Evolutionary conservation across 1,140 invertebrate species (phyloP).

Genomic region (Thaumatotibia leucotreta): DNA sequence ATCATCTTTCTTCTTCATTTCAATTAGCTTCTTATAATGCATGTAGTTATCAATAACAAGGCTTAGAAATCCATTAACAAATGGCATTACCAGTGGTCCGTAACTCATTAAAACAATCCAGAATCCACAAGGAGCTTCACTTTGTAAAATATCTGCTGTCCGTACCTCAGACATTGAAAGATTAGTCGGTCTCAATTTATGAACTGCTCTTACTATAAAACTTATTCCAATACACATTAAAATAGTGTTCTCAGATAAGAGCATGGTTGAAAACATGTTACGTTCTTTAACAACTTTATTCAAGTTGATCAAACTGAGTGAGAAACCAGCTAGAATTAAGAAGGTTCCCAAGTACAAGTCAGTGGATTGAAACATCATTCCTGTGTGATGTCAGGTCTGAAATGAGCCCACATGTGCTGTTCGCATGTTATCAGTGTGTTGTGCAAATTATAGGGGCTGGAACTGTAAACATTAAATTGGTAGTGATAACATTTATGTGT

Average conservation of each 20-base stretch:
- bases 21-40: slow-evolving; percentile 54
- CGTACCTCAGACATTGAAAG: slow-evolving; percentile 30
- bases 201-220: slow-evolving; percentile 45
- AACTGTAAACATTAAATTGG: slow-evolving; percentile 12
- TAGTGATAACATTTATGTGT: neutral
- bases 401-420: slow-evolving; percentile 43
- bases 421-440: slow-evolving; percentile 57
- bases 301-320: slow-evolving; percentile 53
- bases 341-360: slow-evolving; percentile 59
- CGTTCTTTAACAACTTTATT: slow-evolving; percentile 40
- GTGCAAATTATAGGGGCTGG: slow-evolving; percentile 62
- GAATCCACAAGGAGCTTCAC: slow-evolving; percentile 39
- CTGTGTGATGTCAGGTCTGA: neutral
- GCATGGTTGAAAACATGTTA: slow-evolving; percentile 33
- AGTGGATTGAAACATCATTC: slow-evolving; percentile 44
- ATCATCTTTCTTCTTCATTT: slow-evolving; percentile 40
- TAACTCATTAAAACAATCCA: slow-evolving; percentile 52
- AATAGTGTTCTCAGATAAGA: slow-evolving; percentile 63
- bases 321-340: slow-evolving; percentile 55
- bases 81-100: slow-evolving; percentile 56
- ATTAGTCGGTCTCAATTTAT: slow-evolving; percentile 37
- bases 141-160: slow-evolving; percentile 23
- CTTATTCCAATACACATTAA: slow-evolving; percentile 57
- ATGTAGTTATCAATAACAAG: slow-evolving; percentile 63
- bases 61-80: slow-evolving; percentile 64